A percentile compares a stretch with the other conserved stretches of the same genome.
These are phyloP conservation scores for Anguilla megastoma DNA, from an alignment of 2,797 vertebrate species.

Conservation along the genomic window DNA sequence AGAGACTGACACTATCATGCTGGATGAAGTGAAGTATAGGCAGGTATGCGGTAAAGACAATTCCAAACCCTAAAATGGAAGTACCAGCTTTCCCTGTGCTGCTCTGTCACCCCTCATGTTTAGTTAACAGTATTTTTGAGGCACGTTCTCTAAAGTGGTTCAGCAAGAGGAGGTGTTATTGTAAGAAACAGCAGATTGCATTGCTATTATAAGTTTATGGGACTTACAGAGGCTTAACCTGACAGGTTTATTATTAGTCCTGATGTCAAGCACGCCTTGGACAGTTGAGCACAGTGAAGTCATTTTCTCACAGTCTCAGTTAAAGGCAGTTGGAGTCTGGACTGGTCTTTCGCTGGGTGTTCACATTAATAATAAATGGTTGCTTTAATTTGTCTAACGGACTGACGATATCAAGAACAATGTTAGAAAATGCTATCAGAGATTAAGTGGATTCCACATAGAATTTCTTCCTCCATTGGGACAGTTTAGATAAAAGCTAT, in stretches of 20 bases:
- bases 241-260: slow-evolving; percentile 14
- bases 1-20: too few relatives aligned
- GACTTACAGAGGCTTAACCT: background rate
- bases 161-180: background rate
- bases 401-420: background rate
- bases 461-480: background rate
- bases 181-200: slow-evolving; percentile 13
- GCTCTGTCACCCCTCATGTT: slow-evolving; percentile 5
- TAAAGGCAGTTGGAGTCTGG: background rate
- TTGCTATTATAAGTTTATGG: slow-evolving; percentile 11
- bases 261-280: background rate
- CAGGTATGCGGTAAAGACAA: background rate
- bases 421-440: background rate
- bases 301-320: background rate
- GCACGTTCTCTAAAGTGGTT: background rate
- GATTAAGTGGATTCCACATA: background rate
- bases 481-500: slow-evolving; percentile 10
- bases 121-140: slow-evolving; percentile 16
- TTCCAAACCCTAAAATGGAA: background rate
- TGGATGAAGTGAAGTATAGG: background rate
- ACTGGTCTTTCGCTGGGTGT: background rate
- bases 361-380: background rate
- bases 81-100: background rate
- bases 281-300: slow-evolving; percentile 1
- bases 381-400: background rate